These are phyloP conservation scores for Cirrhinus mrigala DNA, from an alignment of 2,797 vertebrate species.

Conservation along the genomic window DNA sequence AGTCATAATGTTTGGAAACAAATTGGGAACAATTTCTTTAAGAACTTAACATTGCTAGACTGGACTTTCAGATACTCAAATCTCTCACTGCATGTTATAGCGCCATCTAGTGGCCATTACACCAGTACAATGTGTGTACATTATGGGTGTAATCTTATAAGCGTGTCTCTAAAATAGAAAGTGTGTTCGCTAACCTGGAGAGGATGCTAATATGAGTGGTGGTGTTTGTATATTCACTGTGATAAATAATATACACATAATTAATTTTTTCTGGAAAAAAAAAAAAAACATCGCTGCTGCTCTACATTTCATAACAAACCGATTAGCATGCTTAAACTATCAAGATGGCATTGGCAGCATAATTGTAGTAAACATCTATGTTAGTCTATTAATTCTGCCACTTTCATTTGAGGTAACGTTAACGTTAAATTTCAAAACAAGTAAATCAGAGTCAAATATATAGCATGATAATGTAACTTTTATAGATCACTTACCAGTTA, in stretches of 20 bases:
- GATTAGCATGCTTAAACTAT: conserved; percentile 1
- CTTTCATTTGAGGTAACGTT: not conserved
- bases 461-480: not conserved
- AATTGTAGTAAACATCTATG: not conserved
- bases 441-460: not conserved
- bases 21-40: not conserved
- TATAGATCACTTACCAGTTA: conserved; percentile 26
- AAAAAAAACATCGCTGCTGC: not conserved
- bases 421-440: not conserved
- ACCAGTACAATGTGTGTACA: not conserved
- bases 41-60: not conserved
- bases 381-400: not conserved
- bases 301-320: not conserved
- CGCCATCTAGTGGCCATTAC: conserved; percentile 13
- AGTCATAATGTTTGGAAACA: not conserved
- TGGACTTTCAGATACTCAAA: not conserved
- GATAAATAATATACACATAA: not conserved
- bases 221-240: not conserved
- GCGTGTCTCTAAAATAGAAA: not conserved
- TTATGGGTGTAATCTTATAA: conserved; percentile 7
- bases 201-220: not conserved
- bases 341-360: not conserved
- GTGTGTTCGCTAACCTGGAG: not conserved
- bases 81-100: not conserved
- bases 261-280: not conserved